Evolutionary conservation across 2,888 invertebrate species (phyloP).

Genomic region (Tupiocoris notatus): DNA sequence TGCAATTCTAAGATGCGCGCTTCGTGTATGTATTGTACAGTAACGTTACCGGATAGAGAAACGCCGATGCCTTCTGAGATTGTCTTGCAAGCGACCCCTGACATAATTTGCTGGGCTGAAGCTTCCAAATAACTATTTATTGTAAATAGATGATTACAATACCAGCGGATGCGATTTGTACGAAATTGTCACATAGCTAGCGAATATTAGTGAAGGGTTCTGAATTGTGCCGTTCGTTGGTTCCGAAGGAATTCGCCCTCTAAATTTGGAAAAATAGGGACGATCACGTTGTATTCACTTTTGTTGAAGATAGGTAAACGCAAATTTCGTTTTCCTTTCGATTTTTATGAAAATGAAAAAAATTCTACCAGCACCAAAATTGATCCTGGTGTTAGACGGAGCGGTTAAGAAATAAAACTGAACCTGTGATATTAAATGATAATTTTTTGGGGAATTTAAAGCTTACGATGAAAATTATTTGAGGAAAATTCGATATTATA

Average conservation of each 20-base stretch:
- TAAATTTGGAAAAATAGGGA: neutral
- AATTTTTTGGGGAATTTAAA: constrained; percentile 37
- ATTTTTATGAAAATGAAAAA: neutral
- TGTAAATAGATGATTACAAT: neutral
- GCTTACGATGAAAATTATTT: neutral
- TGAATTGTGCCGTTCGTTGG: neutral
- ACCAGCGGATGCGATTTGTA: neutral
- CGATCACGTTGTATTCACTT: too few species aligned
- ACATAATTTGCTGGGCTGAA: neutral
- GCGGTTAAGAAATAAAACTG: constrained; percentile 23
- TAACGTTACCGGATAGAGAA: constrained; percentile 7
- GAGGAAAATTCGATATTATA: constrained; percentile 20
- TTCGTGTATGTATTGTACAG: constrained; percentile 7
- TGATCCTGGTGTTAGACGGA: neutral
- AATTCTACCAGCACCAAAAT: neutral
- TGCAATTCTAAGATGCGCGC: constrained; percentile 6
- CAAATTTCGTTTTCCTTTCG: neutral
- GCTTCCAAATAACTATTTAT: neutral
- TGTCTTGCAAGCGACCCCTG: too few species aligned
- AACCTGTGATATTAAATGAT: constrained; percentile 47
- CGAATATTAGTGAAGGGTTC: neutral
- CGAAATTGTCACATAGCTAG: neutral
- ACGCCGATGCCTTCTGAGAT: neutral
- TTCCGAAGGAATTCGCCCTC: neutral
- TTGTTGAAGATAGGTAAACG: neutral